These are phyloP conservation scores for Podarcis cretensis DNA, from an alignment of 2,113 vertebrate species.

Conservation along the genomic window DNA sequence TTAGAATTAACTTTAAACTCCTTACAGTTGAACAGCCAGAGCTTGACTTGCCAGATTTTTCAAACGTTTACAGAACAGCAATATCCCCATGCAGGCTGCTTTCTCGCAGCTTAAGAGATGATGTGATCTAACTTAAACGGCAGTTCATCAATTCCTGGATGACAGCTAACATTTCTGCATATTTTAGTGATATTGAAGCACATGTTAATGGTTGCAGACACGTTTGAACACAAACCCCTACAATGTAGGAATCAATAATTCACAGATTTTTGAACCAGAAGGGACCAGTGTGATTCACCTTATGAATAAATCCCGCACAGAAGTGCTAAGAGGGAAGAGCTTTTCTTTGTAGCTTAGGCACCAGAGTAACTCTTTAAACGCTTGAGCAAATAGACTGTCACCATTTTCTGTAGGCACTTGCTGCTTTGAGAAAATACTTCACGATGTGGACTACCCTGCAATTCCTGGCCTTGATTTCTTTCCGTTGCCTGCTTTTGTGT, in stretches of 20 bases:
- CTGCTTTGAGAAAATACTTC: neutral
- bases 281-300: neutral
- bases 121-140: neutral
- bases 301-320: constrained; percentile 23
- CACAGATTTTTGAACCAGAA: constrained; percentile 22
- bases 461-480: neutral
- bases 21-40: constrained; percentile 45
- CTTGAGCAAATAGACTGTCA: accelerated
- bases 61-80: constrained; percentile 35
- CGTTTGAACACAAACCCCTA: constrained; percentile 14
- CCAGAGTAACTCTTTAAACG: neutral
- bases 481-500: neutral
- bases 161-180: constrained; percentile 14
- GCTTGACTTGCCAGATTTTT: constrained; percentile 49
- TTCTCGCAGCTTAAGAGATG: constrained; percentile 34
- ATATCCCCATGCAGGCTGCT: neutral
- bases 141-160: neutral
- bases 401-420: neutral
- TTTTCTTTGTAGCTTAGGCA: neutral
- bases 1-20: constrained; percentile 62
- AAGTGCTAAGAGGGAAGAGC: neutral
- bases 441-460: neutral
- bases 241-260: constrained; percentile 28
- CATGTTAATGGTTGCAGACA: neutral
- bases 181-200: neutral